phyloP scores from a whole-genome alignment of 2,888 invertebrate genomes.

The Noctua comes region DNA sequence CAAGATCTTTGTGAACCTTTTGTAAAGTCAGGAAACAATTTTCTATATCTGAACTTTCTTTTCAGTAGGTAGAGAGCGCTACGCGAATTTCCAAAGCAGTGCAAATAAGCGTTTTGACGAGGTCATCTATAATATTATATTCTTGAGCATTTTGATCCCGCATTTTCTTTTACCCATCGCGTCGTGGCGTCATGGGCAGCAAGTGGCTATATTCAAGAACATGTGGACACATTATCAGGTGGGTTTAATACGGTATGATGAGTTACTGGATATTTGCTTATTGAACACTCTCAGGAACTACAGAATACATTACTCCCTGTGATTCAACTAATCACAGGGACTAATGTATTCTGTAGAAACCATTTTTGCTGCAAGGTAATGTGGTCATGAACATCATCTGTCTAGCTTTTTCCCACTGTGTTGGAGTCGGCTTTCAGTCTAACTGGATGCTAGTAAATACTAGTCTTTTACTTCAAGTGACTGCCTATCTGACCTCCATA shows the following conservation, averaged over 20 bases:
- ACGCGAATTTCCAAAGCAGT: slow-evolving; percentile 89
- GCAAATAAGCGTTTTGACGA: slow-evolving; percentile 93
- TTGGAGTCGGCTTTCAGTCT: background rate
- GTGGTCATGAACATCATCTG: background rate
- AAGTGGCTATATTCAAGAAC: slow-evolving; percentile 94
- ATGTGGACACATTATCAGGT: slow-evolving; percentile 95
- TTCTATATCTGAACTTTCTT: slow-evolving; percentile 55
- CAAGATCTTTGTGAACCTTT: slow-evolving; percentile 46
- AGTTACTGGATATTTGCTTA: background rate
- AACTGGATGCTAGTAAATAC: background rate
- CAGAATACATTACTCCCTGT: too few species aligned
- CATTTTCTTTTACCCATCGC: slow-evolving; percentile 93
- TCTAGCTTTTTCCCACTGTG: background rate
- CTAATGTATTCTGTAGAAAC: background rate
- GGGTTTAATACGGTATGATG: slow-evolving; percentile 17
- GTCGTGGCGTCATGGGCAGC: slow-evolving; percentile 93
- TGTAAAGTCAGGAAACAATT: slow-evolving; percentile 50
- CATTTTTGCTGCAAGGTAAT: background rate
- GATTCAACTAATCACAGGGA: too few species aligned
- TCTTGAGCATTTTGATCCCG: slow-evolving; percentile 93
- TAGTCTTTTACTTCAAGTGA: background rate
- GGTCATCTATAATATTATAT: slow-evolving; percentile 94
- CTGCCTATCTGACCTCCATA: background rate
- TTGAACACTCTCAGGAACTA: background rate
- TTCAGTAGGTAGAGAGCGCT: slow-evolving; percentile 89